phyloP scores from a whole-genome alignment of 2,888 invertebrate genomes.

The Drosophila cognata region DNA sequence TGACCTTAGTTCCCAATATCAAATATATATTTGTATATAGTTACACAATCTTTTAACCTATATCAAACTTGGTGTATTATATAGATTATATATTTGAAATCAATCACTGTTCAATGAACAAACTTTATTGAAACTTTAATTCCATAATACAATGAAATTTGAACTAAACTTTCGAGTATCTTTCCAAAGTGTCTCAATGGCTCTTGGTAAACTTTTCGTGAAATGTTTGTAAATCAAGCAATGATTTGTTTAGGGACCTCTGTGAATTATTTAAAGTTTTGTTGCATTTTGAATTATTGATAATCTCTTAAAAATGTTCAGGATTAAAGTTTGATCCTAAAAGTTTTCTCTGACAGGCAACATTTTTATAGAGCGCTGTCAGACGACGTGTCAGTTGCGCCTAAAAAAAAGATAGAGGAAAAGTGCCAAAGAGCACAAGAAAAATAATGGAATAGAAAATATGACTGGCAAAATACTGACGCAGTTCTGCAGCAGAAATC shows the following conservation, averaged over 20 bases:
- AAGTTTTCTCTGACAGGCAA: constrained; percentile 15
- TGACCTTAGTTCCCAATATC: neutral
- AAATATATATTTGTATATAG: neutral
- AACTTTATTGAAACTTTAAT: constrained; percentile 10
- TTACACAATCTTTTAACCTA: no score
- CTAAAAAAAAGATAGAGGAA: constrained; percentile 18
- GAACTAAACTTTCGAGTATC: constrained; percentile 22
- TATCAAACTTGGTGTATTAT: neutral
- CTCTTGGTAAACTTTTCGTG: constrained; percentile 28
- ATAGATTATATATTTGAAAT: neutral
- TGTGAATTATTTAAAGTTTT: neutral
- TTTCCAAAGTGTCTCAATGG: constrained; percentile 33
- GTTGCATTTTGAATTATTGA: constrained; percentile 27
- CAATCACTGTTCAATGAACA: neutral
- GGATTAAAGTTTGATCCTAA: constrained; percentile 13
- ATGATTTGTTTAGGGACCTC: neutral
- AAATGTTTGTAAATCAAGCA: constrained; percentile 29
- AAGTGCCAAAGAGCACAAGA: neutral
- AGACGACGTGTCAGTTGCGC: constrained; percentile 1
- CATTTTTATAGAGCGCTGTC: constrained; percentile 5
- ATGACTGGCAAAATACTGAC: constrained; percentile 37
- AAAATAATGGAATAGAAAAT: constrained; percentile 21
- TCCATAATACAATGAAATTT: constrained; percentile 17
- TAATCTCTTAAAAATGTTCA: constrained; percentile 7
- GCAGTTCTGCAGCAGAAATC: constrained; percentile 26